Percentiles rank a stretch among this genome's conserved stretches.
Evolutionary conservation across 2,113 vertebrate genomes (phyloP).

Genomic region (Anseranas semipalmata): DNA sequence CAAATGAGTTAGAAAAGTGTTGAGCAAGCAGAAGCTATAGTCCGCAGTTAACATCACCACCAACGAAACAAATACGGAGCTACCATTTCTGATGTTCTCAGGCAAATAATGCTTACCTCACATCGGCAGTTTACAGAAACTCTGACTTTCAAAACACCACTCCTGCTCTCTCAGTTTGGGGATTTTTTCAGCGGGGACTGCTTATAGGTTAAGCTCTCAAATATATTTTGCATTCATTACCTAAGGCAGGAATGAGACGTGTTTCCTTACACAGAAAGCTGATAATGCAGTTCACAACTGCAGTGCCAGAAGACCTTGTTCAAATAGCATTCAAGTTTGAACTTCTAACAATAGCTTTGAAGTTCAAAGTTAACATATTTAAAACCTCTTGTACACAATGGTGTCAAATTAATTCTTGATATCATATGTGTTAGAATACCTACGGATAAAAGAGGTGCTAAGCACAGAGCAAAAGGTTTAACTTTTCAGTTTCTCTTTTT

Average conservation of each 20-base stretch:
- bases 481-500: conserved; percentile 29
- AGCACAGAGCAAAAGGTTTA: not conserved
- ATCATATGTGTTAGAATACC: conserved; percentile 17
- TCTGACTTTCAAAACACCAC: conserved; percentile 8
- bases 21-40: not conserved
- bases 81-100: not conserved
- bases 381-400: conserved; percentile 22
- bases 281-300: conserved; percentile 44
- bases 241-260: conserved; percentile 39
- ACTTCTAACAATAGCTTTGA: conserved; percentile 57
- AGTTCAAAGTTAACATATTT: conserved; percentile 68
- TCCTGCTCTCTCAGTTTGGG: conserved; percentile 26
- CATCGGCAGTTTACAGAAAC: not conserved
- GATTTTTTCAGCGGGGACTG: not conserved
- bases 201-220: conserved; percentile 6
- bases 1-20: not conserved
- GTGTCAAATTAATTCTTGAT: conserved; percentile 42
- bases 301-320: conserved; percentile 43
- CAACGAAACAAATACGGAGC: not conserved
- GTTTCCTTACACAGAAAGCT: conserved; percentile 58
- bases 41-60: not conserved
- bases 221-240: conserved; percentile 54
- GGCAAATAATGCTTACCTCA: not conserved
- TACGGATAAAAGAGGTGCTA: not conserved
- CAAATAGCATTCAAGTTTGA: conserved; percentile 59